Evolutionary conservation across 2,888 invertebrate species (phyloP).

Genomic region (Rotaria magnacalcarata): DNA sequence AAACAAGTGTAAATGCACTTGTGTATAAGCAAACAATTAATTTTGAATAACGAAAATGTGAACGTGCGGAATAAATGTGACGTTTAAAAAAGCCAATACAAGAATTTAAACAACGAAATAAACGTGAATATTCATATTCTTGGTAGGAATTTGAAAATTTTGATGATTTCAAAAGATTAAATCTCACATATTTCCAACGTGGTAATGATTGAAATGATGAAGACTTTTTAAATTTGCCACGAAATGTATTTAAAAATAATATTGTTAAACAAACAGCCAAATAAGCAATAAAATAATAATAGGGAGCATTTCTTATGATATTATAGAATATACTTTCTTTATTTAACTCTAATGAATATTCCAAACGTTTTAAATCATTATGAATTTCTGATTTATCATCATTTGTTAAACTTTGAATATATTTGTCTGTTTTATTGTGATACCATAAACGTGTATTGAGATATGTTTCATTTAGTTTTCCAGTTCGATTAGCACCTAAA

Average conservation of each 20-base stretch:
- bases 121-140: neutral
- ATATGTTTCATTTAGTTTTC: neutral
- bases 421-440: neutral
- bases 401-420: neutral
- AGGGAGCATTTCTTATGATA: neutral
- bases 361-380: neutral
- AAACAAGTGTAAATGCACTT: slow-evolving; percentile 42
- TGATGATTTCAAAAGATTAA: neutral
- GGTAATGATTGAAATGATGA: neutral
- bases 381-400: neutral
- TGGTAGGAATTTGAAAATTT: neutral
- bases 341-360: slow-evolving; percentile 14
- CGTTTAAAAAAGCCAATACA: neutral
- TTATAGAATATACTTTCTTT: slow-evolving; percentile 14
- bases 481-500: neutral
- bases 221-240: neutral
- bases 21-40: slow-evolving; percentile 40
- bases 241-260: neutral
- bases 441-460: neutral
- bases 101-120: slow-evolving; percentile 34
- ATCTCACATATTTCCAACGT: slow-evolving; percentile 23
- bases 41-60: slow-evolving; percentile 45
- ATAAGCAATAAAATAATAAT: slow-evolving; percentile 19
- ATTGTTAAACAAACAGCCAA: slow-evolving; percentile 2
- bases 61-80: neutral